Evolutionary conservation across 2,888 invertebrate genomes (phyloP), one percentile per base, ranked within the genome.

Genomic region (Drosophila macrospina): DNA sequence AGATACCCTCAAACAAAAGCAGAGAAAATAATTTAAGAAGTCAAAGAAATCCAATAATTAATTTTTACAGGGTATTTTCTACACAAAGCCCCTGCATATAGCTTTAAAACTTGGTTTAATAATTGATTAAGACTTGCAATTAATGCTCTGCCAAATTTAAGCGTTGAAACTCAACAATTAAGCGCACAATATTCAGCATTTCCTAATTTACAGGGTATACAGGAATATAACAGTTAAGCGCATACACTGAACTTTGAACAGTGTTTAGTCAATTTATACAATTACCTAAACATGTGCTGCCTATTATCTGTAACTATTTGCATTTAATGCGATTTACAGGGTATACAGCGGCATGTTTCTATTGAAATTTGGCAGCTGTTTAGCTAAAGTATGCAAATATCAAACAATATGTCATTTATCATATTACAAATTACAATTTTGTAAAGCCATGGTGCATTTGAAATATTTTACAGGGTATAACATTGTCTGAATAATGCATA

Each of bases 1-100:
- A 48, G 13, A 54, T 45, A 61, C 61, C 61, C 61, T 61, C 20
- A 3, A 1, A n/a, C 2, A 5, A 32, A 4, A n/a, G n/a, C n/a
- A n/a, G n/a, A n/a, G n/a, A n/a, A 1, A 20, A 2, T 32, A n/a
- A 32, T 32, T 32, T n/a, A n/a, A n/a, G n/a, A 32, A 8, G n/a
- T 11, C n/a, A 11, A 11, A 4, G 11, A 4, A 32, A 11, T 32
- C 4, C 0, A 11, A 11, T 11, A 32, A 4, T 11, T 5, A 1
- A 20, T 11, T 11, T 24, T 13, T 44, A 26, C 42, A 44, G 42
- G 7, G 42, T 44, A 42, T 24, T 42, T 11, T 7, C n/a, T 24
- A 0, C 11, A 6, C 5, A 24, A 3, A 24, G 0, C 1, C 24
- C 5, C 11, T 8, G n/a, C 0, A 42, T 5, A 7, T 8, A 7